Percentiles rank a stretch among this genome's conserved stretches.
These are phyloP conservation scores for Telmatherina bonti DNA, from an alignment of 2,797 vertebrate species.

Conservation along the genomic window DNA sequence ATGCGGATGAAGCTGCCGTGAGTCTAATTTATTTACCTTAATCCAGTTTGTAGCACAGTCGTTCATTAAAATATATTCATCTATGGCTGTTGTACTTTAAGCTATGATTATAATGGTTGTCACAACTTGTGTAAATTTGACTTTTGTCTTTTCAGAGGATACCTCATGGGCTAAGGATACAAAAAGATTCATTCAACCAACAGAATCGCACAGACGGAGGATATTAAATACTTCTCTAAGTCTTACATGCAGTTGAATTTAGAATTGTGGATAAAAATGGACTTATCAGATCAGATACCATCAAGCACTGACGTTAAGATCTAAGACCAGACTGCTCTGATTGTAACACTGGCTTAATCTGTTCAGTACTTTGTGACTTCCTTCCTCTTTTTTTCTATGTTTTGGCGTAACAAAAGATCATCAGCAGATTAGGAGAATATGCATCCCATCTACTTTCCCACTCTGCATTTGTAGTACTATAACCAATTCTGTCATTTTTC, in stretches of 20 bases:
- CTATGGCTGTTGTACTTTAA: background rate
- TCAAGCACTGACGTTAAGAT: slow-evolving; percentile 58
- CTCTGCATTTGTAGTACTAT: background rate
- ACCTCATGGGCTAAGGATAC: slow-evolving; percentile 92
- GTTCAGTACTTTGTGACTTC: slow-evolving; percentile 28
- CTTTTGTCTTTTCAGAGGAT: slow-evolving; percentile 86
- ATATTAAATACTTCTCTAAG: background rate
- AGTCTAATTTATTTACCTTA: slow-evolving; percentile 71
- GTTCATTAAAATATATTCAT: background rate
- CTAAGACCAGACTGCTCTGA: slow-evolving; percentile 21
- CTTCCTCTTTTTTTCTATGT: background rate
- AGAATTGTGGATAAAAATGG: slow-evolving; percentile 17
- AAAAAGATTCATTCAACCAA: background rate
- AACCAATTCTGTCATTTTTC: background rate
- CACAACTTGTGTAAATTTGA: slow-evolving; percentile 5
- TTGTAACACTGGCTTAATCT: slow-evolving; percentile 19
- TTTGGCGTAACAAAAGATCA: background rate
- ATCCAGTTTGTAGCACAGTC: background rate
- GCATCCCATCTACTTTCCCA: background rate
- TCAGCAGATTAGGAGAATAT: background rate
- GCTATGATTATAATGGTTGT: background rate
- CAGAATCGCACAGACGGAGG: slow-evolving; percentile 21
- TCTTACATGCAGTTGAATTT: slow-evolving; percentile 13
- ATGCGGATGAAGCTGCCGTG: slow-evolving; percentile 99
- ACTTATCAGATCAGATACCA: slow-evolving; percentile 28